Base-by-base conservation (phyloP, 2,797 vertebrate genomes). In the Arnoldichthys spilopterus region DNA sequence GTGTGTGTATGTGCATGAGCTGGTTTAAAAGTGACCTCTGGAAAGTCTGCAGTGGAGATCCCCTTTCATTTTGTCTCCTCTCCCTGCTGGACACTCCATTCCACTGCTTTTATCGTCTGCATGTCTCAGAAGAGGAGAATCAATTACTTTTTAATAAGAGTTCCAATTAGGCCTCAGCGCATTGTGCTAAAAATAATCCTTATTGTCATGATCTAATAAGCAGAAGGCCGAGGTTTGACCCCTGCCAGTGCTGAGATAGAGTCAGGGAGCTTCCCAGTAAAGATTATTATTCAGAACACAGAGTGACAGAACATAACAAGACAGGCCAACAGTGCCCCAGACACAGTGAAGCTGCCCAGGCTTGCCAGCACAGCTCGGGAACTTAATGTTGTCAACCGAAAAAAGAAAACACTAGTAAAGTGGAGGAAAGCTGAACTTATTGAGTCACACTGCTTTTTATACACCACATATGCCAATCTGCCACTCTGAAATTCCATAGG, bases 201-300 rank as follows among this genome's bases (percentile, higher is more conserved):
- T 81, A 80, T 67, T 86, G 80, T 83, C 82, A 79, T 85, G 73
- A 86, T 84, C 77, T 80, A 83, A 82, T 86, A 81, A 86, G 76
- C 67, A 80, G 74, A 58, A 74, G 72, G 45, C 80, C 53, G 37
- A 51, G 61, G 68, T 62, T 70, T 85, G 83, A 83, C 77, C 83
- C 72, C 74, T 80, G 79, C 83, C 81, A 79, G 34, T 76, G 69
- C 59, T 72, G 72, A n/a, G 64, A 61, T 74, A 56, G 69, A 34
- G 76, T 70, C 67, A 63, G 40, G 66, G 78, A 62, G 47, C 78
- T 80, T 80, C 56, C 32, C 47, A 26, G 43, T 24, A 63, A 28
- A 54, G 9, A 71, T 69, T 45, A 43, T 62, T 34, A 66, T 76
- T 79, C n/a, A 67, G 37, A 66, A 58, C 51, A 61, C 16, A 22